Percentiles rank a stretch among this genome's conserved stretches.
Evolutionary conservation across 2,888 invertebrate genomes (phyloP).

Genomic region (Synergus japonicus): DNA sequence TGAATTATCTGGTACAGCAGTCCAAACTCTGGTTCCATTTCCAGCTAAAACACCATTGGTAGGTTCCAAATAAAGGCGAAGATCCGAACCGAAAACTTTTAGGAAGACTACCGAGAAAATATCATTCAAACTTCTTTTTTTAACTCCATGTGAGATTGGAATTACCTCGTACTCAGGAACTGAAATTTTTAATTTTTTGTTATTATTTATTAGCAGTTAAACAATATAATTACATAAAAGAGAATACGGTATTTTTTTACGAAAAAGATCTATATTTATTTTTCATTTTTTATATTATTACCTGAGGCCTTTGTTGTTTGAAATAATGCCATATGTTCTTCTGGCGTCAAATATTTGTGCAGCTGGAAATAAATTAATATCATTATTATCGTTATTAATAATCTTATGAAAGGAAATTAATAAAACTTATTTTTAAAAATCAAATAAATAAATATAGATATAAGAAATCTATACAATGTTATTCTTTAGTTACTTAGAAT

Average conservation of each 20-base stretch:
- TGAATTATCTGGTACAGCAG: constrained; percentile 52
- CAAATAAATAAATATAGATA: too few relatives aligned
- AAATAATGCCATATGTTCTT: constrained; percentile 63
- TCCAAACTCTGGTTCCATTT: constrained; percentile 65
- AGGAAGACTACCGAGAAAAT: constrained; percentile 51
- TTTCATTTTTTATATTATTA: background rate
- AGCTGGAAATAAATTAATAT: constrained; percentile 54
- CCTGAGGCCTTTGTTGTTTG: constrained; percentile 49
- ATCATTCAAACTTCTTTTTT: constrained; percentile 16
- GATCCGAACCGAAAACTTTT: constrained; percentile 58
- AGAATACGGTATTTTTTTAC: too few relatives aligned
- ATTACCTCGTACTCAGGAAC: constrained; percentile 70
- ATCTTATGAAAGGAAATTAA: too few relatives aligned
- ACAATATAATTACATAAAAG: too few relatives aligned
- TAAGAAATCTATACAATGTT: too few relatives aligned
- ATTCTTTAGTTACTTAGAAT: too few relatives aligned
- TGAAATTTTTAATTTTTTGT: constrained; percentile 46
- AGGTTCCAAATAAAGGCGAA: constrained; percentile 65
- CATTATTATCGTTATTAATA: background rate
- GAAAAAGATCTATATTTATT: too few relatives aligned
- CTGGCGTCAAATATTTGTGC: constrained; percentile 63
- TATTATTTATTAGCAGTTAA: too few relatives aligned
- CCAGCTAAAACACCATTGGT: constrained; percentile 64
- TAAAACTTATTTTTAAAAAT: too few relatives aligned
- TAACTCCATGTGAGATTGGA: constrained; percentile 57